Evolutionary conservation across 2,797 vertebrate genomes (phyloP).

Genomic region (Spinus pinus): DNA sequence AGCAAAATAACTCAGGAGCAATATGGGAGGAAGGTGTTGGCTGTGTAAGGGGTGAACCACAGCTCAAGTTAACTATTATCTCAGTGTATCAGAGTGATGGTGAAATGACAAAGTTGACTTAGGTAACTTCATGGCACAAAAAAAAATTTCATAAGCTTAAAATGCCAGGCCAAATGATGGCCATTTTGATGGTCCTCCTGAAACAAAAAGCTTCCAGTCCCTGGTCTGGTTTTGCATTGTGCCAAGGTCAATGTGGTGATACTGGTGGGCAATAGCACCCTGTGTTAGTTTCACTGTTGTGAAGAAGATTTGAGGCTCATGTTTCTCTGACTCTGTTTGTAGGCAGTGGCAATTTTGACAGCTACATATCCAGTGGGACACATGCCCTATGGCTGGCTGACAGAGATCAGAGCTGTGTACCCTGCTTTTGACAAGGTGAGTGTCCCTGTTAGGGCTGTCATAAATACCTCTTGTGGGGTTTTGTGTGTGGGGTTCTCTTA

Average conservation of each 20-base stretch:
- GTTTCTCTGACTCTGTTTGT: neutral
- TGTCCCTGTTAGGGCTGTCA: neutral
- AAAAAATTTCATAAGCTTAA: neutral
- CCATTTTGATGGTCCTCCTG: neutral
- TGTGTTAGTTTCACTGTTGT: neutral
- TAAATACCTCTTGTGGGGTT: neutral
- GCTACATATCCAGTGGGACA: conserved; percentile 98
- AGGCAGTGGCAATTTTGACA: conserved; percentile 97
- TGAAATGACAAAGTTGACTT: neutral
- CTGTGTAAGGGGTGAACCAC: neutral
- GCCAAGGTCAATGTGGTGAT: neutral
- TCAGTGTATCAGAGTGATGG: neutral
- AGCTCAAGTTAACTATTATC: neutral
- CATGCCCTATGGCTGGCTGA: conserved; percentile 98
- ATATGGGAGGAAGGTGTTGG: neutral
- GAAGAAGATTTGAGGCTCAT: neutral
- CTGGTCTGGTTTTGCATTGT: neutral
- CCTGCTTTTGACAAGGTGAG: conserved; percentile 98
- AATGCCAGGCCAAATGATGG: neutral
- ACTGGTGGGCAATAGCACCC: neutral
- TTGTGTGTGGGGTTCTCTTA: neutral
- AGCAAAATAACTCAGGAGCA: neutral
- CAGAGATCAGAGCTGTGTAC: conserved; percentile 94
- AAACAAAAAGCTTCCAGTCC: neutral
- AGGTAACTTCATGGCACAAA: neutral